Base-by-base conservation (phyloP, 2,113 vertebrate species). In the Thalassarche chlororhynchos region DNA sequence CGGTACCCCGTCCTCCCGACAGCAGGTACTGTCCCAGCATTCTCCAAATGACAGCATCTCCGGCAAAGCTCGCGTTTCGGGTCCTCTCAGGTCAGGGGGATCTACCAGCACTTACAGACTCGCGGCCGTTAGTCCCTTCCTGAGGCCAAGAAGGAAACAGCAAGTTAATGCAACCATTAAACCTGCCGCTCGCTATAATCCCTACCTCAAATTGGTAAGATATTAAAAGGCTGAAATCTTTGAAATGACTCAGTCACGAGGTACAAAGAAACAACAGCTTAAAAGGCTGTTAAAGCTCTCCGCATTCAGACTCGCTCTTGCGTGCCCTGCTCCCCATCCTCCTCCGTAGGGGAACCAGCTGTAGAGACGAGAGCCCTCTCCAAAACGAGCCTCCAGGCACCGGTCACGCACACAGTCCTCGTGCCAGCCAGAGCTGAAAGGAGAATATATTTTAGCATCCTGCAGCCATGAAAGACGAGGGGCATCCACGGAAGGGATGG, bases 181-280 rank as follows among this genome's bases (percentile, higher is more conserved):
- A 83, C 36, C 82, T n/a, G 61, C 29, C 26, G 8, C 47, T 31
- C 2, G 1, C 71, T 60, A 32, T 10, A 89, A 90, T 49, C 78
- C 79, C 84, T 57, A 25, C 89, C 70, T 91, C 82, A 6, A 55
- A 87, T 2, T 6, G 77, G 51, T 26, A 17, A 60, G 6, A 91
- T 82, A 65, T 89, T 42, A 64, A 95, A 96, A 96, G 90, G 82
- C 54, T 88, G 87, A 87, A 94, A 90, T 54, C 78, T 94, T 23
- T 40, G 77, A 89, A 96, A 84, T 36, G 47, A 76, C 70, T 91
- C 90, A 82, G 84, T 81, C 91, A 65, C 4, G 5, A 92, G 81
- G 70, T 34, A 87, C 38, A 82, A 79, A 76, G 91, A 34, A 82
- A 68, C 20, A 57, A 17, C 14, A 46, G 93, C 47, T 70, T 60